Conservation (phyloP, 2,113 vertebrate genomes). For the Rhinopithecus roxellana region DNA sequence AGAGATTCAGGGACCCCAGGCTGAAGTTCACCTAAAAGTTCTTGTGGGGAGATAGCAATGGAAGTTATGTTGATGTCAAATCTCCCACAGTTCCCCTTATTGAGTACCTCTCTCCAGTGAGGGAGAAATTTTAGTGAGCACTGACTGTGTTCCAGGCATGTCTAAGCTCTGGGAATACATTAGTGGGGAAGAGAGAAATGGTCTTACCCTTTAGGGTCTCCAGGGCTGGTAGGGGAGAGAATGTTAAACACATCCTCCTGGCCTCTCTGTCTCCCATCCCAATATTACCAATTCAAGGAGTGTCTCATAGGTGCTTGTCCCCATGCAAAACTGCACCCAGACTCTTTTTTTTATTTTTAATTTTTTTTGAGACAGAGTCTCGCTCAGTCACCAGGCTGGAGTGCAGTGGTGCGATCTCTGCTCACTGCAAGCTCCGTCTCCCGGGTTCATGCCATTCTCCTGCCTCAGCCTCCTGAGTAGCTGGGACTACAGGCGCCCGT, state of each 20-base stretch:
- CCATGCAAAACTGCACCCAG: no score
- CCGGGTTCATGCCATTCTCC: no score
- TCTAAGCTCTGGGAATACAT: not conserved
- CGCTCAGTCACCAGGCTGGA: not conserved
- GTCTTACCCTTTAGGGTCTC: not conserved
- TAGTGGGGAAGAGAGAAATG: not conserved
- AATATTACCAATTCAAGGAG: not conserved
- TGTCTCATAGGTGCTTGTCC: not conserved
- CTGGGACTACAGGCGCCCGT: no score
- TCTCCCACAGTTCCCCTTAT: no score
- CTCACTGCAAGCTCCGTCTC: no score
- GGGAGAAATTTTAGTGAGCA: not conserved
- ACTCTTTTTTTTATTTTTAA: not conserved
- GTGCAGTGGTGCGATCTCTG: no score
- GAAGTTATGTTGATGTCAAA: not conserved
- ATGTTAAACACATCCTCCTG: not conserved
- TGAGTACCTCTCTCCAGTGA: not conserved
- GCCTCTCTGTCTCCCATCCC: no score
- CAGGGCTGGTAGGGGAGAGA: not conserved
- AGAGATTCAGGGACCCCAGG: no score
- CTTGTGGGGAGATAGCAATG: not conserved
- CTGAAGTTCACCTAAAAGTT: not conserved
- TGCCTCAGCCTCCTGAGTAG: no score
- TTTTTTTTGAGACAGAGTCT: not conserved
- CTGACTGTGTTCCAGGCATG: not conserved